Evolutionary conservation across 2,113 vertebrate species (phyloP).

Genomic region (Chloebia gouldiae): DNA sequence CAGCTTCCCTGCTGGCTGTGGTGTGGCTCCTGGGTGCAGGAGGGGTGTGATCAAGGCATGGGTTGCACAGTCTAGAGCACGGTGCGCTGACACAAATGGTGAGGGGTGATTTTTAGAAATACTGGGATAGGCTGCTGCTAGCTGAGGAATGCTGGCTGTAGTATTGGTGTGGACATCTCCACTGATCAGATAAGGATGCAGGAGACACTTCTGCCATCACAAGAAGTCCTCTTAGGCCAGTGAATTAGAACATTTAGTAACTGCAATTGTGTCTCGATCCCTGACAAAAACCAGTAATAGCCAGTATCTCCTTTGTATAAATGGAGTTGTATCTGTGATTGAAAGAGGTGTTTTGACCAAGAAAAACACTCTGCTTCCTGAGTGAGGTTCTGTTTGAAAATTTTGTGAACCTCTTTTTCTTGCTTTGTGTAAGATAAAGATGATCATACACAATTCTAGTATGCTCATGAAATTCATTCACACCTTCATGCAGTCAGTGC

Average conservation of each 20-base stretch:
- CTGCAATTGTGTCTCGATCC: neutral
- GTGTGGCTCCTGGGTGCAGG: neutral
- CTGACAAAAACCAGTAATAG: neutral
- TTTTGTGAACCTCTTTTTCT: neutral
- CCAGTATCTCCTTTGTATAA: neutral
- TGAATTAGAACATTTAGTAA: neutral
- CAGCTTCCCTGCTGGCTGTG: neutral
- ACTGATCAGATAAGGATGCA: neutral
- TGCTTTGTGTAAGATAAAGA: neutral
- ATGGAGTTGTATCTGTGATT: neutral
- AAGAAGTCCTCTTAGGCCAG: neutral
- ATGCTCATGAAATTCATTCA: neutral
- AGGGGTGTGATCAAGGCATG: neutral
- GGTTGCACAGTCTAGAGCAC: neutral
- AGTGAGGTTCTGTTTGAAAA: neutral
- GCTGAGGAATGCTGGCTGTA: neutral
- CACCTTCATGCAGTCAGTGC: neutral
- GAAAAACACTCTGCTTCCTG: neutral
- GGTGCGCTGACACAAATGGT: neutral
- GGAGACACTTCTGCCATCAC: neutral
- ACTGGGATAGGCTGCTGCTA: neutral
- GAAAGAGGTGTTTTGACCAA: neutral
- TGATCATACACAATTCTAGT: neutral
- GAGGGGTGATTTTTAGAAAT: neutral
- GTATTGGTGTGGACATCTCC: fast-evolving